Conservation (phyloP, 2,797 vertebrate genomes). For the Carduelis carduelis region DNA sequence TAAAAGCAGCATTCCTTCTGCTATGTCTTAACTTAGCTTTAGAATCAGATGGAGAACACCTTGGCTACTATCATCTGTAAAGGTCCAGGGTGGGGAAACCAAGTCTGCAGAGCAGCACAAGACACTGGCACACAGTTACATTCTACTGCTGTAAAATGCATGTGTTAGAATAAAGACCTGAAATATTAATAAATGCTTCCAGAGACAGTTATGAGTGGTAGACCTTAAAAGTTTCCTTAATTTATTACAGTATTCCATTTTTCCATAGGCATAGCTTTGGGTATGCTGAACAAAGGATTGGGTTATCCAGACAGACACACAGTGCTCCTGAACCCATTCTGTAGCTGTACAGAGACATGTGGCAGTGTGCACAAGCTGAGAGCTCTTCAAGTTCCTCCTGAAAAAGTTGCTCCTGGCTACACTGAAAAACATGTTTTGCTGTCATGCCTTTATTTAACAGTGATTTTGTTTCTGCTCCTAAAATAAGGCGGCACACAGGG, state of each 20-base stretch:
- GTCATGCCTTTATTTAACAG: neutral
- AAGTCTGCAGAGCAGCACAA: neutral
- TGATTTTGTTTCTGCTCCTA: slow-evolving; percentile 24
- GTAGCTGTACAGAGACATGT: neutral
- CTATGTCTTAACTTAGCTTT: neutral
- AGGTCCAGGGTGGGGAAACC: neutral
- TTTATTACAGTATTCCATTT: slow-evolving; percentile 38
- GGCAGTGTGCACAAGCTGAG: neutral
- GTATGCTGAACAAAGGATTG: neutral
- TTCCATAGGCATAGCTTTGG: slow-evolving; percentile 4
- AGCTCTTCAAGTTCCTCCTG: neutral
- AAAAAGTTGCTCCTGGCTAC: neutral
- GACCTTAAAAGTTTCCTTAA: slow-evolving; percentile 1
- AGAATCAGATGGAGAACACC: neutral
- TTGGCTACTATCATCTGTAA: neutral
- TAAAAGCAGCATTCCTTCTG: neutral
- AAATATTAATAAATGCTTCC: slow-evolving; percentile 35
- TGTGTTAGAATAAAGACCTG: neutral
- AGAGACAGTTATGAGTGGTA: neutral
- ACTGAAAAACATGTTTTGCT: neutral
- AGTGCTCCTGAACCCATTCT: neutral
- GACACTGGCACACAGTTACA: neutral
- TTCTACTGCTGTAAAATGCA: neutral
- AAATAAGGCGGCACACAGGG: neutral
- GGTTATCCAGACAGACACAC: neutral